phyloP scores from a whole-genome alignment of 2,888 invertebrate species.

The Esperia sulphurella region DNA sequence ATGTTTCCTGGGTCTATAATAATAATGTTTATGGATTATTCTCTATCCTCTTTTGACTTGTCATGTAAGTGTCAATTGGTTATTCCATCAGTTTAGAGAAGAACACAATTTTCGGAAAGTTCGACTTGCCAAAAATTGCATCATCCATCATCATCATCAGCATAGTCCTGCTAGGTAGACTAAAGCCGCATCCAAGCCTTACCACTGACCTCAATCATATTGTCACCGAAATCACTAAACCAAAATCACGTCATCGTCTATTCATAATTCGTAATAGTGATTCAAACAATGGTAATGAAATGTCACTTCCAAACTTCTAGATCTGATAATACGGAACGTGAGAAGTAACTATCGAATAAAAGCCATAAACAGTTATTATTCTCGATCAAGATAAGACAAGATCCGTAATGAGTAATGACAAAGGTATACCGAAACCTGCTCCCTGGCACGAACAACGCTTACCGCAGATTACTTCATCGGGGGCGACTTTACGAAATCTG shows the following conservation, averaged over 20 bases:
- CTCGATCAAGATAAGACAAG: constrained; percentile 6
- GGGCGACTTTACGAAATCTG: constrained; percentile 36
- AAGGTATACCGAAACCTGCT: constrained; percentile 25
- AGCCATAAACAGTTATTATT: constrained; percentile 12
- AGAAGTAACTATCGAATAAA: constrained; percentile 3
- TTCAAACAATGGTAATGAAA: background rate
- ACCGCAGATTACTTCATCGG: constrained; percentile 19
- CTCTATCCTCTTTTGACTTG: background rate
- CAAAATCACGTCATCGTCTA: too few species aligned
- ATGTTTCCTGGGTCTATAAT: background rate
- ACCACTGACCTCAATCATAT: too few species aligned
- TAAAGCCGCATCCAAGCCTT: too few species aligned
- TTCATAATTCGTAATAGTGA: too few species aligned
- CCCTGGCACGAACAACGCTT: background rate
- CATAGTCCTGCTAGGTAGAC: too few species aligned
- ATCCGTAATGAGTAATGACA: constrained; percentile 12
- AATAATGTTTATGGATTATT: background rate
- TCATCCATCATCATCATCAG: too few species aligned
- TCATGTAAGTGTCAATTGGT: too few species aligned
- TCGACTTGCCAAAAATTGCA: too few species aligned
- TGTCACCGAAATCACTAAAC: too few species aligned
- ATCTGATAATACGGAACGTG: constrained; percentile 5
- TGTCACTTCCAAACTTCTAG: background rate
- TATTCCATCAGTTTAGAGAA: too few species aligned
- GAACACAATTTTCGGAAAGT: too few species aligned